These are phyloP conservation scores for Discoglossus pictus DNA, from an alignment of 2,797 vertebrate species.

Conservation along the genomic window DNA sequence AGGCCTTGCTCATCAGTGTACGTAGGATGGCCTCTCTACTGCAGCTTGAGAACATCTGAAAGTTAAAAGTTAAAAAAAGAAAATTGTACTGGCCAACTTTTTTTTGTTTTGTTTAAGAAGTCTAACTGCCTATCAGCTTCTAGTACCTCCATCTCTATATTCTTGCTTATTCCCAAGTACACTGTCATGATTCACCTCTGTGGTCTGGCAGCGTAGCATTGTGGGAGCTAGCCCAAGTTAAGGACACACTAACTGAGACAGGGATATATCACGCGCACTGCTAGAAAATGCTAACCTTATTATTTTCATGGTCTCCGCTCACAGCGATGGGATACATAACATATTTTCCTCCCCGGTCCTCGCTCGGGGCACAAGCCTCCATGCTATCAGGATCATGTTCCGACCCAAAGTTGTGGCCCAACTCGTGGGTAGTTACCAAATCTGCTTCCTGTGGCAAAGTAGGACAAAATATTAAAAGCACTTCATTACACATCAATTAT, in stretches of 20 bases:
- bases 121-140: too few relatives aligned
- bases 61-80: conserved; percentile 10
- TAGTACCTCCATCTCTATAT: too few relatives aligned
- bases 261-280: too few relatives aligned
- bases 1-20: conserved; percentile 85
- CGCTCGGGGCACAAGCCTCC: conserved; percentile 84
- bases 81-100: not conserved
- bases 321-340: conserved; percentile 99
- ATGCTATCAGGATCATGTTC: conserved; percentile 95
- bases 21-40: conserved; percentile 90
- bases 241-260: too few relatives aligned
- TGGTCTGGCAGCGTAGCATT: too few relatives aligned
- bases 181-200: too few relatives aligned
- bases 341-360: conserved; percentile 91
- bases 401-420: conserved; percentile 97
- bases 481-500: too few relatives aligned
- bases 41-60: conserved; percentile 93
- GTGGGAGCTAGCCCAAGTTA: too few relatives aligned
- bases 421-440: conserved; percentile 93
- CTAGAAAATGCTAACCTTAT: conserved; percentile 82
- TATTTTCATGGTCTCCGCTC: conserved; percentile 93
- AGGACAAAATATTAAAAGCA: not conserved
- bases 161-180: too few relatives aligned
- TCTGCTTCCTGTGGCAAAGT: conserved; percentile 85
- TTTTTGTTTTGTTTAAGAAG: too few relatives aligned